Percentiles rank a stretch among this genome's conserved stretches.
These are phyloP conservation scores for Heliopora coerulea DNA, from an alignment of 92 coral and sea anemone genomes.

Conservation along the genomic window DNA sequence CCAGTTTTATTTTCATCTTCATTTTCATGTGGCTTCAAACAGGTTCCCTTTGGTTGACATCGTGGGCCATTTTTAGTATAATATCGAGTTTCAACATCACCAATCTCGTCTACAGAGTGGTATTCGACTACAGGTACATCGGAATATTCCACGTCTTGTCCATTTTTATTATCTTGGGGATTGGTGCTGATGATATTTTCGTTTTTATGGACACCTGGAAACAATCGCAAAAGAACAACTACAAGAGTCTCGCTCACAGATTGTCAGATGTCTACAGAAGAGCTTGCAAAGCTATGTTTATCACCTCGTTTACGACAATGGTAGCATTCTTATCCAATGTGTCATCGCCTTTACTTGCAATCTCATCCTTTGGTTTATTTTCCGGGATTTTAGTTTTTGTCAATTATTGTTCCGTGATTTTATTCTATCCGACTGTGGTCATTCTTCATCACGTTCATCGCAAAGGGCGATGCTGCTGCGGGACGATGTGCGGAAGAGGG, in stretches of 20 bases:
- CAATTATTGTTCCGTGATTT: conserved; percentile 63
- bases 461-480: conserved; percentile 66
- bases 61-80: conserved; percentile 69
- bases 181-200: conserved; percentile 72
- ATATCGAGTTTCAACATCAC: conserved; percentile 66
- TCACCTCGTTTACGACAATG: conserved; percentile 68
- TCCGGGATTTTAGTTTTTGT: conserved; percentile 69
- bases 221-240: conserved; percentile 43
- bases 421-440: conserved; percentile 67
- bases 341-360: conserved; percentile 61
- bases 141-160: conserved; percentile 72
- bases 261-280: conserved; percentile 59
- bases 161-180: conserved; percentile 67
- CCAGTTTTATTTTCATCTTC: conserved; percentile 59
- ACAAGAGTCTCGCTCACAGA: conserved; percentile 44
- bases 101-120: conserved; percentile 60
- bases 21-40: conserved; percentile 58
- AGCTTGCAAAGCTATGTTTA: conserved; percentile 66
- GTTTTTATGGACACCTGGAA: conserved; percentile 77
- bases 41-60: conserved; percentile 69
- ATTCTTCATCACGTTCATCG: conserved; percentile 59
- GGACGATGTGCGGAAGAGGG: neutral
- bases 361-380: conserved; percentile 68
- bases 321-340: conserved; percentile 68
- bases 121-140: conserved; percentile 69